These are phyloP conservation scores for Subanguina moxae DNA, from an alignment of 1,140 invertebrate genomes.

Conservation along the genomic window DNA sequence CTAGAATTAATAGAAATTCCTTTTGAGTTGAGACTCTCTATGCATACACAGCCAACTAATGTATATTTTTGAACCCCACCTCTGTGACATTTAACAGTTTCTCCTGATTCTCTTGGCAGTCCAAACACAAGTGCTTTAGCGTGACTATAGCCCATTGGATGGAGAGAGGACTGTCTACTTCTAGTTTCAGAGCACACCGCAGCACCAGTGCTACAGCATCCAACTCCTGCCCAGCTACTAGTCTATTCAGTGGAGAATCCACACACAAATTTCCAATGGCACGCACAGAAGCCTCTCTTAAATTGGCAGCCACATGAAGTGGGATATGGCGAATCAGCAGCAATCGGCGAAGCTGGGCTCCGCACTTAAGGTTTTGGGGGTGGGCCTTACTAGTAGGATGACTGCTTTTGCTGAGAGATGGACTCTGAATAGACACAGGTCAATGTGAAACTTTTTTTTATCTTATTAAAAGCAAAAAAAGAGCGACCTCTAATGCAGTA, in stretches of 20 bases:
- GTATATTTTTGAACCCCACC: background rate
- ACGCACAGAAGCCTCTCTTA: background rate
- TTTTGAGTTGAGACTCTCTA: no score
- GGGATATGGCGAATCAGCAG: background rate
- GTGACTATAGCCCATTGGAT: background rate
- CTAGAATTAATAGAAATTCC: no score
- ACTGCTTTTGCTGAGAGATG: no score
- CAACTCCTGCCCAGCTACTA: background rate
- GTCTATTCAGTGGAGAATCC: background rate
- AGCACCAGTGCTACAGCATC: background rate
- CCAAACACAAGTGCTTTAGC: background rate
- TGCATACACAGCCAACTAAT: no score
- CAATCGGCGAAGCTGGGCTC: background rate
- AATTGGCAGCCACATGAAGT: background rate
- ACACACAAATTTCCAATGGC: background rate
- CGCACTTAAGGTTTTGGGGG: background rate
- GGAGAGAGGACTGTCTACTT: background rate
- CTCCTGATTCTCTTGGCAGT: background rate
- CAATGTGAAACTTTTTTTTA: no score
- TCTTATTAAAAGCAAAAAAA: no score
- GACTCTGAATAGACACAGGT: no score
- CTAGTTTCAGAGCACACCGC: background rate
- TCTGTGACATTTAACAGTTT: background rate
- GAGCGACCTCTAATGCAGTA: no score
- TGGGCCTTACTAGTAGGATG: no score